A percentile compares a stretch with the other conserved stretches of the same genome.
These are phyloP conservation scores for Helicoverpa assulta DNA, from an alignment of 2,888 invertebrate genomes.

Conservation along the genomic window DNA sequence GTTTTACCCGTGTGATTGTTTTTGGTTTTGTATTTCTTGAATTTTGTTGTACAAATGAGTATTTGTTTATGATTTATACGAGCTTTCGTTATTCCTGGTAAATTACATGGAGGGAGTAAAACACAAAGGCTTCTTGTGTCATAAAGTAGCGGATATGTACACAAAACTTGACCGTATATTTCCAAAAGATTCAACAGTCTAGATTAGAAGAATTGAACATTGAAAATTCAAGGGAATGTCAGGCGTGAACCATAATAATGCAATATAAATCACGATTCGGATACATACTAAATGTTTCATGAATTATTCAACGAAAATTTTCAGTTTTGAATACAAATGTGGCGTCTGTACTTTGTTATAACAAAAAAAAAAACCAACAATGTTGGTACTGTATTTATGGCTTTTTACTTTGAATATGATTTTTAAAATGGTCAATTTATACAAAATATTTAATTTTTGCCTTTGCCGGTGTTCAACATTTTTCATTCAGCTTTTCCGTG, in stretches of 20 bases:
- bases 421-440: too few species aligned
- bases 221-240: constrained; percentile 56
- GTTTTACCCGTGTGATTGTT: constrained; percentile 3
- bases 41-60: neutral
- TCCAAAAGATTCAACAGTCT: constrained; percentile 60
- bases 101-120: neutral
- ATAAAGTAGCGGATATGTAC: constrained; percentile 5
- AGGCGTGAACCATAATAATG: constrained; percentile 51
- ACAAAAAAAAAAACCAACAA: constrained; percentile 7
- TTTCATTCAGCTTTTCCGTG: neutral
- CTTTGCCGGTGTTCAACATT: neutral
- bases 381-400: neutral
- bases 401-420: neutral
- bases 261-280: constrained; percentile 52
- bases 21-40: neutral
- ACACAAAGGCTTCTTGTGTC: neutral
- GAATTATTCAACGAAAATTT: constrained; percentile 54
- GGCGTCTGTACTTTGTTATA: constrained; percentile 5
- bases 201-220: constrained; percentile 60
- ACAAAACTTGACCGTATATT: constrained; percentile 32
- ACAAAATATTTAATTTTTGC: too few species aligned
- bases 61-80: too few species aligned
- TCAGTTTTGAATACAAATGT: constrained; percentile 47
- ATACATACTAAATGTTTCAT: constrained; percentile 59
- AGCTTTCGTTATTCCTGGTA: neutral